Conservation (phyloP, 2,888 invertebrate species). For the Agriopis marginaria region DNA sequence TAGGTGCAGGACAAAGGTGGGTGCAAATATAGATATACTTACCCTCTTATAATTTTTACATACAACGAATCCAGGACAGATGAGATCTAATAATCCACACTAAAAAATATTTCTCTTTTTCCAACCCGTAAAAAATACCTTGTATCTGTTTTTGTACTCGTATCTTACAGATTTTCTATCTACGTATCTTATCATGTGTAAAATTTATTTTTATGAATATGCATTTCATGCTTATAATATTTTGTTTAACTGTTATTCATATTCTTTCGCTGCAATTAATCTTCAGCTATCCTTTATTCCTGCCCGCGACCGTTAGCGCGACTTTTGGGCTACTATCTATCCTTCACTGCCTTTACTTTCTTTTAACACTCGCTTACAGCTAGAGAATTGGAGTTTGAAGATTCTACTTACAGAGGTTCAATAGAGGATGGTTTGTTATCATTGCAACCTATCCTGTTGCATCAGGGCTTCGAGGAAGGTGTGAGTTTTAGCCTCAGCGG, state of each 20-base stretch:
- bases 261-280: conserved; percentile 36
- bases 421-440: conserved; percentile 56
- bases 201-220: not conserved
- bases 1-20: conserved; percentile 4
- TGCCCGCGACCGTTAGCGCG: conserved; percentile 30
- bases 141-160: not conserved
- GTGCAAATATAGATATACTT: not conserved
- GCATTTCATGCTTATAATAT: conserved; percentile 24
- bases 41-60: not conserved
- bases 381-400: conserved; percentile 65
- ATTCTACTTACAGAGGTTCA: conserved; percentile 61
- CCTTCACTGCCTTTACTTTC: conserved; percentile 41
- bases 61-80: not conserved
- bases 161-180: not conserved
- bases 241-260: conserved; percentile 27
- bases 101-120: not conserved
- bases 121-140: not conserved
- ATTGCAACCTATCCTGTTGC: conserved; percentile 58
- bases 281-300: conserved; percentile 36
- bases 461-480: conserved; percentile 57
- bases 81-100: not conserved
- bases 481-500: conserved; percentile 61
- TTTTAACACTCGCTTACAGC: conserved; percentile 58
- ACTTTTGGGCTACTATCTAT: conserved; percentile 34
- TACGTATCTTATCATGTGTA: not conserved